These are phyloP conservation scores for Hyaena hyaena DNA, from an alignment of 2,113 vertebrate species.

Conservation along the genomic window DNA sequence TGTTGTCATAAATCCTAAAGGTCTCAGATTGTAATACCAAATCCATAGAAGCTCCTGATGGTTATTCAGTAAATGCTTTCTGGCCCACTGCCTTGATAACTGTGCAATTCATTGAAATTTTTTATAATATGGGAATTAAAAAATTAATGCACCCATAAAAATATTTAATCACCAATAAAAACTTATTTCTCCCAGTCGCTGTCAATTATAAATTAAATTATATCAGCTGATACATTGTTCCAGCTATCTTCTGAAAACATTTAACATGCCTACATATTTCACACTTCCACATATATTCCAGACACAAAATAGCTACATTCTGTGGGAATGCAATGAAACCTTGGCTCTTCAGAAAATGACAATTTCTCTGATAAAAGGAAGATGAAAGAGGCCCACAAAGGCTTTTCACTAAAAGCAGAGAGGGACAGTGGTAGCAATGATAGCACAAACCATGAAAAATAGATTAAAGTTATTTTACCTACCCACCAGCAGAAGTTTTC, in stretches of 20 bases:
- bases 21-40: not conserved
- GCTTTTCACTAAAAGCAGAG: not conserved
- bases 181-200: not conserved
- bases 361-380: not conserved
- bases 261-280: not conserved
- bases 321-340: not conserved
- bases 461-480: conserved; percentile 33
- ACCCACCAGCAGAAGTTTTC: not conserved
- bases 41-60: not conserved
- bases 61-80: not conserved
- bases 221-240: not conserved
- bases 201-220: conserved; percentile 33
- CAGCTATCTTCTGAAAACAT: not conserved
- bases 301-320: not conserved
- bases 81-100: not conserved
- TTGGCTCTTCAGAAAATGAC: not conserved
- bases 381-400: not conserved
- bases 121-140: conserved; percentile 8
- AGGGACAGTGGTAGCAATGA: not conserved
- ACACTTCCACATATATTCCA: not conserved
- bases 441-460: not conserved
- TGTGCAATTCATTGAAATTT: not conserved
- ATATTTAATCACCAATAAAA: conserved; percentile 46
- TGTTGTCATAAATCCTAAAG: not conserved
- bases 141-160: conserved; percentile 4